A percentile compares a stretch with the other conserved stretches of the same genome.
Conservation (phyloP, 2,888 invertebrate genomes). For the Callinectes sapidus region DNA sequence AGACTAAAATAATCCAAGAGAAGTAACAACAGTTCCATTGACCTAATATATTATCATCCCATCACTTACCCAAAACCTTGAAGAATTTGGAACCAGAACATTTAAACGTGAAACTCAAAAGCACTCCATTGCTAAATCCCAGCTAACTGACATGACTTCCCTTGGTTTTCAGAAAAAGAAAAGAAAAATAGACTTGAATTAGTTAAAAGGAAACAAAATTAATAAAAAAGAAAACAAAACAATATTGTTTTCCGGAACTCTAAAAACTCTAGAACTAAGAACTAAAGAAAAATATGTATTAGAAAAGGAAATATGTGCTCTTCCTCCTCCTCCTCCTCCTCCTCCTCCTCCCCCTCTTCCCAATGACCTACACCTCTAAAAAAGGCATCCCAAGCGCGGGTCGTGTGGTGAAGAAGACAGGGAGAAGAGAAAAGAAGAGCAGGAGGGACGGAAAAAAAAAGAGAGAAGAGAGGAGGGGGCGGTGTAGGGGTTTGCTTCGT, state of each 20-base stretch:
- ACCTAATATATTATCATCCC: too few relatives aligned
- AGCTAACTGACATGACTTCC: too few relatives aligned
- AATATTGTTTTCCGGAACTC: background rate
- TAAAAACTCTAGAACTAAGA: too few relatives aligned
- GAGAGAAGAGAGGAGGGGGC: background rate
- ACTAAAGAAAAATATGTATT: too few relatives aligned
- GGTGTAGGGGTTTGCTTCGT: background rate
- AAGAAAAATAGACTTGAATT: background rate
- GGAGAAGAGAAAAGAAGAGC: background rate
- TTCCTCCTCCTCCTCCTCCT: background rate
- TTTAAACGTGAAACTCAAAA: too few relatives aligned
- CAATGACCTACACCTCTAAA: background rate
- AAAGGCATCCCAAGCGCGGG: background rate
- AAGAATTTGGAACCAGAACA: too few relatives aligned
- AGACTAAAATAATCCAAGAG: too few relatives aligned
- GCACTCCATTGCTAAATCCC: too few relatives aligned
- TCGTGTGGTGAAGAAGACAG: background rate
- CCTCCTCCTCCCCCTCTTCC: constrained; percentile 8
- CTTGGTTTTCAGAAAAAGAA: background rate
- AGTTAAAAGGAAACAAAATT: background rate
- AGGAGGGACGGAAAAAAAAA: background rate
- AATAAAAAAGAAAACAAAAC: background rate
- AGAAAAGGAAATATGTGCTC: background rate
- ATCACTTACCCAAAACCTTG: too few relatives aligned
- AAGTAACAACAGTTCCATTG: too few relatives aligned